Evolutionary conservation across 2,113 vertebrate species (phyloP).

Genomic region (Larimichthys polyactis): DNA sequence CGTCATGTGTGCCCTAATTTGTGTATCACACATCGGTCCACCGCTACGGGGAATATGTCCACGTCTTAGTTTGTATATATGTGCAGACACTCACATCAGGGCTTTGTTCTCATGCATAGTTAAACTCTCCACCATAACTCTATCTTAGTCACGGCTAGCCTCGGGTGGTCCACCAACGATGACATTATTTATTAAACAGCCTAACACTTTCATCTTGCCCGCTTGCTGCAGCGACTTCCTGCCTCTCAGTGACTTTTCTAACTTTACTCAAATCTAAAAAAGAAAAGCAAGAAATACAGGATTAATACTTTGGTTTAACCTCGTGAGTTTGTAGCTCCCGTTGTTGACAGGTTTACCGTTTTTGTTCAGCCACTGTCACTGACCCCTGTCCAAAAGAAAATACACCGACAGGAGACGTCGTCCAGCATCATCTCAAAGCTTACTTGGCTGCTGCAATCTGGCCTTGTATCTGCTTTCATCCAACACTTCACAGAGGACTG

Average conservation of each 20-base stretch:
- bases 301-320: not conserved
- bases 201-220: slow-evolving; percentile 52
- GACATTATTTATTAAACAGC: slow-evolving; percentile 73
- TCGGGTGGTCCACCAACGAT: slow-evolving; percentile 58
- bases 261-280: not conserved
- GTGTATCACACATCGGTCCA: slow-evolving; percentile 12
- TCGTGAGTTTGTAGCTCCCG: not conserved
- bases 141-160: slow-evolving; percentile 56
- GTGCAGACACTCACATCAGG: not conserved
- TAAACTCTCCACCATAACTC: slow-evolving; percentile 53
- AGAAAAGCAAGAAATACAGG: not conserved
- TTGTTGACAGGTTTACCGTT: not conserved
- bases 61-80: slow-evolving; percentile 12
- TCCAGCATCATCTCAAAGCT: not conserved
- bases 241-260: slow-evolving; percentile 8
- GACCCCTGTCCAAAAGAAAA: not conserved
- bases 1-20: not conserved
- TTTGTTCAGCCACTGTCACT: not conserved
- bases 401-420: not conserved
- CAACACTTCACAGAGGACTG: not conserved
- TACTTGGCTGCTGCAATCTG: not conserved
- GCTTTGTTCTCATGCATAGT: slow-evolving; percentile 72
- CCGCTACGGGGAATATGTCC: not conserved
- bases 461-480: not conserved
- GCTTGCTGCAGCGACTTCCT: slow-evolving; percentile 47